phyloP scores from a whole-genome alignment of 2,113 vertebrate species.

The cat (Felis catus) region F.catus_Fca126_mat1.0 CM031414.1:116592001-116592500 shows the following conservation, averaged over 20 bases:
- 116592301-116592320: background rate
- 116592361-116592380: background rate
- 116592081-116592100: background rate
- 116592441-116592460: background rate
- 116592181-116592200: slow-evolving; percentile 56
- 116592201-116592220: slow-evolving; percentile 43
- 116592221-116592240: slow-evolving; percentile 54
- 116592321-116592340: background rate
- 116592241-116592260: background rate
- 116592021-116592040: slow-evolving; percentile 9
- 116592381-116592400: background rate
- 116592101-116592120: slow-evolving; percentile 39
- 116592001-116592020: slow-evolving; percentile 31
- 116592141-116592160: slow-evolving; percentile 45
- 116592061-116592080: background rate
- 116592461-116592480: background rate
- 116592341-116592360: background rate
- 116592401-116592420: background rate
- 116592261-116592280: background rate
- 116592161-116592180: slow-evolving; percentile 45
- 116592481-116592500: background rate
- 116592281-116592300: background rate
- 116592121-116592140: slow-evolving; percentile 60
- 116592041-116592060: background rate
- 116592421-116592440: background rate